These are phyloP conservation scores for Mus spicilegus DNA, from an alignment of 2,113 vertebrate genomes.

Conservation along the genomic window DNA sequence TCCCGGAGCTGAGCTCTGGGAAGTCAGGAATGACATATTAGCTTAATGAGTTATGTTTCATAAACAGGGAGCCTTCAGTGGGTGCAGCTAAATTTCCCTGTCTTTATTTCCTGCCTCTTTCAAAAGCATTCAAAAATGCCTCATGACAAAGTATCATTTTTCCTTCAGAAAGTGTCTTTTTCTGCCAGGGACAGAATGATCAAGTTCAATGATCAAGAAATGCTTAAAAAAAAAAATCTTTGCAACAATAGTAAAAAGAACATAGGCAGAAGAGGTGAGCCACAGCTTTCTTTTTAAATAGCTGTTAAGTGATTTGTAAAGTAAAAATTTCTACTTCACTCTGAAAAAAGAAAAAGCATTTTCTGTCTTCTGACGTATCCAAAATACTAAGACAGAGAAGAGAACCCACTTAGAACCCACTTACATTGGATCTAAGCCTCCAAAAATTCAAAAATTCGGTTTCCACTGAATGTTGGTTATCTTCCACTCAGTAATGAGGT, in stretches of 20 bases:
- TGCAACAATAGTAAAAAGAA: conserved; percentile 78
- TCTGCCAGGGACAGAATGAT: conserved; percentile 73
- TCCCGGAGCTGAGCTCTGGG: not conserved
- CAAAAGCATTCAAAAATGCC: conserved; percentile 69
- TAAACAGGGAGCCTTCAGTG: conserved; percentile 40
- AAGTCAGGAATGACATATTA: conserved; percentile 16
- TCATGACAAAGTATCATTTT: conserved; percentile 64
- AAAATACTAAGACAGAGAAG: conserved; percentile 7
- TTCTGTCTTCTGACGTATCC: conserved; percentile 68
- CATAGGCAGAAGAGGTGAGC: conserved; percentile 69
- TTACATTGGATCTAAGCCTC: conserved; percentile 74
- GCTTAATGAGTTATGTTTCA: conserved; percentile 2
- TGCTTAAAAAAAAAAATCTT: conserved; percentile 52
- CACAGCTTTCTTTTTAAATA: conserved; percentile 42
- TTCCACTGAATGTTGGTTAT: not conserved
- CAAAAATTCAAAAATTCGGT: conserved; percentile 69
- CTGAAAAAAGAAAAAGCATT: not conserved
- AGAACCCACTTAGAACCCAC: conserved; percentile 67
- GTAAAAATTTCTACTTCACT: conserved; percentile 63
- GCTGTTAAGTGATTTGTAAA: conserved; percentile 61
- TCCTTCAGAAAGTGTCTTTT: conserved; percentile 77
- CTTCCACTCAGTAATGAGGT: conserved; percentile 55
- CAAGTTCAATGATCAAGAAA: conserved; percentile 76
- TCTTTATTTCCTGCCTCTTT: conserved; percentile 24
- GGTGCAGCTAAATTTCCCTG: not conserved